Base-by-base conservation (phyloP, 2,888 invertebrate genomes). In the Zaprionus lineosus region DNA sequence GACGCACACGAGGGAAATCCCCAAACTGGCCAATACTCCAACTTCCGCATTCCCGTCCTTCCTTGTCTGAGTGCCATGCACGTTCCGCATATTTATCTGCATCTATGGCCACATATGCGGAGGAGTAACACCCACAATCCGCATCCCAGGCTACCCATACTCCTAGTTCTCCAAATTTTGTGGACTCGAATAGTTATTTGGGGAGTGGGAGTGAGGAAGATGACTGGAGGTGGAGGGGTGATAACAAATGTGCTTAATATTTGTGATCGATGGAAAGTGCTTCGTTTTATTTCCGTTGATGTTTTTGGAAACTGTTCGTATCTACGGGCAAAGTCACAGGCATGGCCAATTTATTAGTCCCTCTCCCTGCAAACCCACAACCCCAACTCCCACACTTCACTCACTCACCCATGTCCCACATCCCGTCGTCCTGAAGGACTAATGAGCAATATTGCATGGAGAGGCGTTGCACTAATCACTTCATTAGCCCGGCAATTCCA, bases 71-170 rank as follows among this genome's bases (percentile, higher is more conserved):
- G 36, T 19, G 41, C 36, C 44, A 56, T 83, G 86, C 88, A 87
- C 87, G 87, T 86, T 74, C 68, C 86, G 57, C 82, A 85, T 73
- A 87, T 87, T 87, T 87, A 86, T 87, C 87, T 86, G 81, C 84
- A 87, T 88, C 88, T 81, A 65, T 51, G 78, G 73, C 24, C 73
- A 67, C 88, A 88, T 78, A 86, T 87, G 88, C 75, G 84, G n/a
- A 59, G 64, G 74, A 41, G 52, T 33, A 31, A n/a, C 6, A 19
- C 21, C 48, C 44, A 16, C 7, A n/a, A n/a, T 19, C 47, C 48
- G 39, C n/a, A 7, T 21, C 8, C 37, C 24, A 16, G 14, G 19
- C 29, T 1, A n/a, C 24, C 16, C 26, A 36, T 9, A 44, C 21
- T 40, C 28, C 11, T 29, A 5, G 14, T 14, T 6, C 24, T 8